Evolutionary conservation across 2,888 invertebrate species (phyloP).

Genomic region (Aleiodes testaceus): DNA sequence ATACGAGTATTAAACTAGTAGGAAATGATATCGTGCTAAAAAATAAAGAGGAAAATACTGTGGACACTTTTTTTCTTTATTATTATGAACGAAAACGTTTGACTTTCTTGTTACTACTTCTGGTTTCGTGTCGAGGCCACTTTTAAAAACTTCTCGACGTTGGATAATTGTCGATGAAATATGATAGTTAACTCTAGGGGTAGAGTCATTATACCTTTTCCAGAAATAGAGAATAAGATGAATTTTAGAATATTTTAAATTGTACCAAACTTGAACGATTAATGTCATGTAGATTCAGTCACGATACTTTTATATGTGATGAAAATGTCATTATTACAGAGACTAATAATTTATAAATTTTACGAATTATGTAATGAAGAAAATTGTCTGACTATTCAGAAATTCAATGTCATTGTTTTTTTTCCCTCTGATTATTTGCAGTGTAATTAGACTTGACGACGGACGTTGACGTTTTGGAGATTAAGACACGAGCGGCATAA

Average conservation of each 20-base stretch:
- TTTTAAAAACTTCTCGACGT: conserved; percentile 53
- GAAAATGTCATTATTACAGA: not conserved
- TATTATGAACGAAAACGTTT: conserved; percentile 15
- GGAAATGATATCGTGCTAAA: conserved; percentile 59
- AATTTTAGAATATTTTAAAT: conserved; percentile 26
- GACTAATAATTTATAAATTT: not conserved
- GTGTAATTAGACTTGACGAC: conserved; percentile 9
- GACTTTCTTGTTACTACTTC: conserved; percentile 31
- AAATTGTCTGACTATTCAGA: not conserved
- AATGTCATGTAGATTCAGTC: not conserved
- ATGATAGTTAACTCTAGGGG: conserved; percentile 44
- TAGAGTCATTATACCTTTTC: conserved; percentile 42
- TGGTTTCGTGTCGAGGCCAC: conserved; percentile 55
- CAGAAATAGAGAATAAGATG: conserved; percentile 31
- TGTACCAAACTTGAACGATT: not conserved
- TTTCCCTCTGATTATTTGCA: not conserved
- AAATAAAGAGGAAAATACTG: conserved; percentile 14
- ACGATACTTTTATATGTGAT: conserved; percentile 6
- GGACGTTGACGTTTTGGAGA: not conserved
- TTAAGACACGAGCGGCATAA: conserved; percentile 32
- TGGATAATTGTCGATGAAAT: conserved; percentile 56
- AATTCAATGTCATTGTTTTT: not conserved
- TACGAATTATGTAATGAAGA: not conserved
- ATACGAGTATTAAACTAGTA: conserved; percentile 40
- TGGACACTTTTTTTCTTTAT: not conserved